These are phyloP conservation scores for Corvus cornix DNA, from an alignment of 2,113 vertebrate genomes.

Conservation along the genomic window DNA sequence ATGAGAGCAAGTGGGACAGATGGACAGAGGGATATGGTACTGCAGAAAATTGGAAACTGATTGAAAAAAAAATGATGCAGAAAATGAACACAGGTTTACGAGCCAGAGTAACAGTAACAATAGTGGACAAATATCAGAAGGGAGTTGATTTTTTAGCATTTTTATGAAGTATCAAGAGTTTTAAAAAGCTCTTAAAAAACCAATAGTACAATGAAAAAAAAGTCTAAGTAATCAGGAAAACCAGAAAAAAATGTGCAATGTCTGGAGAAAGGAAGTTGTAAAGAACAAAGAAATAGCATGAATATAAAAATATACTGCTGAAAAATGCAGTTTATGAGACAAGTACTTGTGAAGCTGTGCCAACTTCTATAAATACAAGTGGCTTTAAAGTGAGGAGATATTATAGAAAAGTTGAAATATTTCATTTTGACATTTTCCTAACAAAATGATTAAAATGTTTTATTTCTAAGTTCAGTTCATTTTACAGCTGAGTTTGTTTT, in stretches of 20 bases:
- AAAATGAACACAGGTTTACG: not conserved
- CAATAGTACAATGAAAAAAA: not conserved
- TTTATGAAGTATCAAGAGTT: not conserved
- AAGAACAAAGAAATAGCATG: not conserved
- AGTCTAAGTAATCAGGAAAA: not conserved
- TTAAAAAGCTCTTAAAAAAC: not conserved
- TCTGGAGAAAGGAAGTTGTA: slow-evolving; percentile 11
- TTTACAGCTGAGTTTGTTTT: not conserved
- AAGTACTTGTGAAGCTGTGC: not conserved
- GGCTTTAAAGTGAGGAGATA: not conserved
- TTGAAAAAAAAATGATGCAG: not conserved
- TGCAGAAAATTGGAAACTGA: not conserved
- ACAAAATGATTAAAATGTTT: not conserved
- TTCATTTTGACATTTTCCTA: not conserved
- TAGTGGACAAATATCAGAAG: not conserved
- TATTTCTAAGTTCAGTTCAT: not conserved
- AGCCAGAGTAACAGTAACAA: not conserved
- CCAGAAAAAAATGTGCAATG: not conserved
- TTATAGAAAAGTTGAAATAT: not conserved
- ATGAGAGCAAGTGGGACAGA: not conserved
- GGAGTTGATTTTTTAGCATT: not conserved
- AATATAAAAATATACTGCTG: not conserved
- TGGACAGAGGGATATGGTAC: not conserved
- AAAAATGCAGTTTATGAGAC: not conserved
- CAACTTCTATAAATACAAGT: not conserved